phyloP scores from a whole-genome alignment of 2,113 vertebrate species.

The Progne subis region DNA sequence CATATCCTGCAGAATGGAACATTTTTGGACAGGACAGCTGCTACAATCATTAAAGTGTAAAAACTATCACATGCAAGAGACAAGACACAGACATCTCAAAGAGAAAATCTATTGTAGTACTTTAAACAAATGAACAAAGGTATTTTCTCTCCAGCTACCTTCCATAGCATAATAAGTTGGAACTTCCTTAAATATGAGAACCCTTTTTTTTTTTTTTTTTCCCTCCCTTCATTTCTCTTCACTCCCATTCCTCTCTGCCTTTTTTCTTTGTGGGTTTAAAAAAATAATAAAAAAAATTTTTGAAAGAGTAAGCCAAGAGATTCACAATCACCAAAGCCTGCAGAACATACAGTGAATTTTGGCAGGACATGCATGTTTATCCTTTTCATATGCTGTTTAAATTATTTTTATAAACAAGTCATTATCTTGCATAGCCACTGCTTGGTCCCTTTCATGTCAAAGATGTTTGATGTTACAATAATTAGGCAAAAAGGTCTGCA shows the following conservation, averaged over 20 bases:
- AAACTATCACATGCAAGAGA: constrained; percentile 4
- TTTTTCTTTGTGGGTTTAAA: neutral
- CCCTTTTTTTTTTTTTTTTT: neutral
- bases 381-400: constrained; percentile 51
- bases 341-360: constrained; percentile 43
- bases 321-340: constrained; percentile 11
- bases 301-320: constrained; percentile 33
- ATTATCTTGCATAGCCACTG: constrained; percentile 66
- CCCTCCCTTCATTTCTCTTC: neutral
- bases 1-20: neutral
- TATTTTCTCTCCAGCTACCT: constrained; percentile 1
- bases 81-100: constrained; percentile 1
- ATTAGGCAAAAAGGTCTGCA: constrained; percentile 50
- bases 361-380: constrained; percentile 52
- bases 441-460: constrained; percentile 53
- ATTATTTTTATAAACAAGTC: constrained; percentile 61
- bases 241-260: neutral
- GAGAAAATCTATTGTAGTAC: neutral
- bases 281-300: neutral
- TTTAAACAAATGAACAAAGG: neutral
- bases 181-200: neutral
- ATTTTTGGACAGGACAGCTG: neutral
- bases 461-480: constrained; percentile 53
- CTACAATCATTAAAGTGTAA: constrained; percentile 15
- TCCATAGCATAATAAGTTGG: neutral